Evolutionary conservation across 2,113 vertebrate species (phyloP).

Genomic region (Cyanoliseus patagonus): DNA sequence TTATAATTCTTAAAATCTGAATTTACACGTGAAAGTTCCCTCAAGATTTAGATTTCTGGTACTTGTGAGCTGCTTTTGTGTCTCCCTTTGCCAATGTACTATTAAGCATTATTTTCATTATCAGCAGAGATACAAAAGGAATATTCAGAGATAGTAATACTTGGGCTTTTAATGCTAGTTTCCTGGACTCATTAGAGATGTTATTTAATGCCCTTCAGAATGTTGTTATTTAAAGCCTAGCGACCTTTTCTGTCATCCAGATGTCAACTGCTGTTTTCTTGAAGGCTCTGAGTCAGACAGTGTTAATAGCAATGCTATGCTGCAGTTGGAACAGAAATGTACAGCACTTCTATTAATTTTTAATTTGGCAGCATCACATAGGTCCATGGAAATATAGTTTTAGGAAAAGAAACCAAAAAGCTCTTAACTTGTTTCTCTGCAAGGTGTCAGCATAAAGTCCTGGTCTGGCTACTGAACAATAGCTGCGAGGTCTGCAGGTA

Average conservation of each 20-base stretch:
- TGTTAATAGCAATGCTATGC: not conserved
- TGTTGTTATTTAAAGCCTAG: conserved; percentile 2
- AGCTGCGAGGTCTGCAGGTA: not conserved
- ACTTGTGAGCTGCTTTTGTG: not conserved
- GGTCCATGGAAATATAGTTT: not conserved
- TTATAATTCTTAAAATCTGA: not conserved
- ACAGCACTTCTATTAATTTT: not conserved
- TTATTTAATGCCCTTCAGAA: conserved; percentile 9
- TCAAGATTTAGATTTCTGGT: not conserved
- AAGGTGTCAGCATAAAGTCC: not conserved
- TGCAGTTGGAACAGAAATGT: not conserved
- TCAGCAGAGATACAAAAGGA: not conserved
- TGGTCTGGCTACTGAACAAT: not conserved
- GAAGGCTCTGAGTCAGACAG: not conserved
- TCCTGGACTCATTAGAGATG: not conserved
- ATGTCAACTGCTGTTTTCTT: not conserved
- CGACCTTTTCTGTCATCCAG: not conserved
- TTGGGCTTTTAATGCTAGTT: not conserved
- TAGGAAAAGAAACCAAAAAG: not conserved
- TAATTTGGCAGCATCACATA: not conserved
- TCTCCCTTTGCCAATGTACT: not conserved
- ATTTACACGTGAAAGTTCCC: not conserved
- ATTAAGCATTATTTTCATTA: not conserved
- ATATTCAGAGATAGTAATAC: not conserved
- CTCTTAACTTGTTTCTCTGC: not conserved